phyloP scores from a whole-genome alignment of 30 jellyfish, hydroid and myxozoan species.

The Pelagia noctiluca region DNA sequence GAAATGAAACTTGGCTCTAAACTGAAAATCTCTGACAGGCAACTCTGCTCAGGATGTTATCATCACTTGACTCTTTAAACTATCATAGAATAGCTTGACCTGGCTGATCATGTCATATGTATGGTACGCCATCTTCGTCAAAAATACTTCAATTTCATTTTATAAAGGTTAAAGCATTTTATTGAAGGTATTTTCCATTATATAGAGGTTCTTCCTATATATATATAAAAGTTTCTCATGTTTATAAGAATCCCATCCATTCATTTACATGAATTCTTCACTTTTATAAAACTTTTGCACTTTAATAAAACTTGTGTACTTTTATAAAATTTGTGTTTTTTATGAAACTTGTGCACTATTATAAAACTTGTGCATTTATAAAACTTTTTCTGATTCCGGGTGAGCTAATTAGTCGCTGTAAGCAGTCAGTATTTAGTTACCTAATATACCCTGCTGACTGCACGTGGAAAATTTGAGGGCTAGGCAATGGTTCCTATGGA shows the following conservation, averaged over 20 bases:
- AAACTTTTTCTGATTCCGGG: background rate
- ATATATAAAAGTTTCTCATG: background rate
- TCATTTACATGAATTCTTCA: background rate
- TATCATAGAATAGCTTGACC: constrained; percentile 13
- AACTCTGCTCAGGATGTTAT: constrained; percentile 4
- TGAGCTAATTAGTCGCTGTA: constrained; percentile 1
- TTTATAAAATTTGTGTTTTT: no score
- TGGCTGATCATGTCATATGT: constrained; percentile 1
- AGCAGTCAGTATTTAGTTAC: background rate
- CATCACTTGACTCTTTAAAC: constrained; percentile 47
- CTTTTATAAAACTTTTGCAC: background rate
- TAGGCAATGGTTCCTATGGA: constrained; percentile 1
- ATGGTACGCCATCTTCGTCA: constrained; percentile 1
- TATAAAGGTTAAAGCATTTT: background rate
- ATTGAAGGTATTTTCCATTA: background rate
- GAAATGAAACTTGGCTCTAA: constrained; percentile 62
- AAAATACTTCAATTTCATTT: background rate
- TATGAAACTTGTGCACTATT: background rate
- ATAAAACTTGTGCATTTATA: background rate
- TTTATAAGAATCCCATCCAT: background rate
- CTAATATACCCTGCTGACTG: constrained; percentile 1
- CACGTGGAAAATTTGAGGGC: background rate
- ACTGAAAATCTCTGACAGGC: constrained; percentile 38
- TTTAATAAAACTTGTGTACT: background rate
- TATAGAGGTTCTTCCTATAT: background rate